phyloP scores from a whole-genome alignment of 2,113 vertebrate genomes.

The Crypturellus undulatus region DNA sequence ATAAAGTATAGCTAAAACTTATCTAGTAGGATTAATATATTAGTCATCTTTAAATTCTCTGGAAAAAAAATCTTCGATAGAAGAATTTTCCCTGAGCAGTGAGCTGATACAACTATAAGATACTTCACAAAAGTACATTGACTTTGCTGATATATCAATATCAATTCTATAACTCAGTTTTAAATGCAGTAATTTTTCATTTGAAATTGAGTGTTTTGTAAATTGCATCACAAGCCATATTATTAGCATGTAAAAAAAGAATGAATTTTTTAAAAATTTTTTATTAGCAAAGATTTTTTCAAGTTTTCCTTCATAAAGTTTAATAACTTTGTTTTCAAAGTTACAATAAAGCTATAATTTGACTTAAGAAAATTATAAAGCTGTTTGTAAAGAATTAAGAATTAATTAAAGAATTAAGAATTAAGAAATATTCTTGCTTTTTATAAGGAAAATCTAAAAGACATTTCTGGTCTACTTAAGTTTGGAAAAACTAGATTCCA shows the following conservation, averaged over 20 bases:
- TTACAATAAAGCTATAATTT: background rate
- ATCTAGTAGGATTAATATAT: background rate
- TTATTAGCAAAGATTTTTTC: background rate
- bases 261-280: background rate
- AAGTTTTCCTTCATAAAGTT: background rate
- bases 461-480: background rate
- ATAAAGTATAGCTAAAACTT: background rate
- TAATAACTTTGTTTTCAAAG: background rate
- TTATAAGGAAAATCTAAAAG: background rate
- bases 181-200: background rate
- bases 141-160: background rate
- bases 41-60: background rate
- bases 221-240: background rate
- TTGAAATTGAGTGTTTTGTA: background rate
- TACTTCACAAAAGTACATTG: background rate
- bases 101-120: background rate
- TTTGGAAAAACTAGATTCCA: background rate
- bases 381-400: background rate
- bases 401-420: too few species aligned
- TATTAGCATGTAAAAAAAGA: background rate
- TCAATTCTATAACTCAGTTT: background rate
- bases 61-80: background rate
- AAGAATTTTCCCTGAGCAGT: background rate
- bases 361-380: background rate
- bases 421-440: background rate